Evolutionary conservation across 2,797 vertebrate genomes (phyloP).

Genomic region (Argyrosomus regius): DNA sequence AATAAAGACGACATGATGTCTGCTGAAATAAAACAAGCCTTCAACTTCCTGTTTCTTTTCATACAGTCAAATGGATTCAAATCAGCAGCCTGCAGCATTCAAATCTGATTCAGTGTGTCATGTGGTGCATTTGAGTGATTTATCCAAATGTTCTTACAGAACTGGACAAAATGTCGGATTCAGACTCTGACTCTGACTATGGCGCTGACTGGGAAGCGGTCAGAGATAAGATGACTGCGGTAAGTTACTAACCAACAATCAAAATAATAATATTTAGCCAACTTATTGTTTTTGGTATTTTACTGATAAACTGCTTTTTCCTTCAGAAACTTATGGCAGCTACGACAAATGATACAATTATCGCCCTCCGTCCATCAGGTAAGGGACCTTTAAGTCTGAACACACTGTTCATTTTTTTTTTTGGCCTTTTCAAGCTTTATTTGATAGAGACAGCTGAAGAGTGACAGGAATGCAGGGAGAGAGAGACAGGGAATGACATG

Average conservation of each 20-base stretch:
- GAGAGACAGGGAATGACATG: too few relatives aligned
- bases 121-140: not conserved
- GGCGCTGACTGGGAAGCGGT: fast-evolving
- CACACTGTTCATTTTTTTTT: not conserved
- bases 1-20: too few relatives aligned
- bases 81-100: not conserved
- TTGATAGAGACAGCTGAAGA: too few relatives aligned
- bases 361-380: conserved; percentile 52
- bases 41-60: too few relatives aligned
- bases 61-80: not conserved
- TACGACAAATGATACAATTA: not conserved
- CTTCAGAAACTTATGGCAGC: not conserved
- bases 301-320: not conserved
- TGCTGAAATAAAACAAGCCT: too few relatives aligned
- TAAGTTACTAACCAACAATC: conserved; percentile 33
- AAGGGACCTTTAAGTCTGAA: not conserved
- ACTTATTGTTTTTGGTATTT: not conserved
- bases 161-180: conserved; percentile 65
- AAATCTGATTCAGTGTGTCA: not conserved
- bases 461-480: too few relatives aligned
- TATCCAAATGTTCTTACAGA: conserved; percentile 39
- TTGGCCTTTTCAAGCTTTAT: too few relatives aligned
- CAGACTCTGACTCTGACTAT: conserved; percentile 51
- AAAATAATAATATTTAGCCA: not conserved
- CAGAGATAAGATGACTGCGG: not conserved